Evolutionary conservation across 2,888 invertebrate genomes (phyloP).

Genomic region (Marasmarcha lunaedactyla): DNA sequence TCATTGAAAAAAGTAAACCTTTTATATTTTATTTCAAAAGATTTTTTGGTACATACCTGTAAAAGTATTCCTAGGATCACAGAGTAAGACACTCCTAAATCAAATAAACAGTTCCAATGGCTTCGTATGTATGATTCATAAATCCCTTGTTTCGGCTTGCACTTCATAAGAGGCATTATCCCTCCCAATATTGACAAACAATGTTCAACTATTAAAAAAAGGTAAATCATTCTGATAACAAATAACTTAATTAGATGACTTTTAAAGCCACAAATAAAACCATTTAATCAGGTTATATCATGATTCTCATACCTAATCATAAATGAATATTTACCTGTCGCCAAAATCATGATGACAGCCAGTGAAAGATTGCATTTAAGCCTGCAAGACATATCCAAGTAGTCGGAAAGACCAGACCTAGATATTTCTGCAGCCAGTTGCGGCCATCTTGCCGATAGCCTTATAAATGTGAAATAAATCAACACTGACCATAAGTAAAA

Average conservation of each 20-base stretch:
- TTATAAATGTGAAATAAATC: slow-evolving; percentile 25
- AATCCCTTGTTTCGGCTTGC: slow-evolving; percentile 11
- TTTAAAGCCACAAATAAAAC: no score
- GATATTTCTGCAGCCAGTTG: slow-evolving; percentile 23
- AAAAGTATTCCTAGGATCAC: slow-evolving; percentile 20
- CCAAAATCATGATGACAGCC: slow-evolving; percentile 18
- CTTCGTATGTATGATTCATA: slow-evolving; percentile 18
- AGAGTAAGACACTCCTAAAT: slow-evolving; percentile 18
- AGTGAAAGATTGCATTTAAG: slow-evolving; percentile 23
- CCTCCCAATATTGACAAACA: slow-evolving; percentile 18
- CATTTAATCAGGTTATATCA: no score
- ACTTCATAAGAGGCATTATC: slow-evolving; percentile 14
- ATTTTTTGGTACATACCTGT: no score
- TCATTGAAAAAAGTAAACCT: no score
- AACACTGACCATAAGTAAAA: slow-evolving; percentile 23
- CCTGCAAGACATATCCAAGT: slow-evolving; percentile 22
- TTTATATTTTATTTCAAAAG: no score
- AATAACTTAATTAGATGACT: background rate
- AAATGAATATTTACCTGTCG: slow-evolving; percentile 24
- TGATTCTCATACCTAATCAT: no score
- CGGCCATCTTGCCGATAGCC: slow-evolving; percentile 32
- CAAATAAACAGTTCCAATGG: slow-evolving; percentile 24
- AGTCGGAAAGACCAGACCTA: slow-evolving; percentile 24
- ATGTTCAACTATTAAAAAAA: slow-evolving; percentile 31
- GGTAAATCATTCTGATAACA: background rate